Evolutionary conservation across 2,113 vertebrate genomes (phyloP), one percentile per base, ranked within the genome.

Genomic region (Ploceus nigricollis): DNA sequence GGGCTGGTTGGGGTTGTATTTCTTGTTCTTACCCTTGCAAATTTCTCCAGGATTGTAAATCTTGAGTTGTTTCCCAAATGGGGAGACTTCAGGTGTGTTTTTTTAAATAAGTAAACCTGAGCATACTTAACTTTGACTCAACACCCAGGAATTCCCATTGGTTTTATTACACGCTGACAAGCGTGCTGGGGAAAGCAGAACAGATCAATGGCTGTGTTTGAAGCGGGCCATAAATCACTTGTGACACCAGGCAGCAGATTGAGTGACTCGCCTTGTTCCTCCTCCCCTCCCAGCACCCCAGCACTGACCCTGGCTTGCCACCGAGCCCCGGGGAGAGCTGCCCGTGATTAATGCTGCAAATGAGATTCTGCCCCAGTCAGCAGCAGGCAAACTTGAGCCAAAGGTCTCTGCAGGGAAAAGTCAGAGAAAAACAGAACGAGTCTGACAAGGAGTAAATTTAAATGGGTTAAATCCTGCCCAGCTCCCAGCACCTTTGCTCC

Each of bases 11-110:
- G 94, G 92, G 94, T 93, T 95, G 95, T 95, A 94, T 96, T 97
- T 97, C 96, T 97, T 87, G 93, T 95, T 96, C 94, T 85, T 93
- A 91, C 82, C 47, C 35, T 77, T 92, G 90, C 95, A 96, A 78
- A 94, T 94, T 93, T 95, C 94, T 87, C 44, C 92, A 77, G 89
- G 93, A 94, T 77, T 95, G 93, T 97, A 97, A 97, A 97, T 96
- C 94, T 96, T 94, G 91, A 85, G 81, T 79, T 92, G 94, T 89
- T 93, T 97, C 95, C 92, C 87, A 72, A 97, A 94, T 61, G 73
- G 57, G 60, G 95, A 96, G 90, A 94, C 82, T 96, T 96, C 93
- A 95, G 96, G 91, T 93, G 95, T 96, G 94, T 90, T 97, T 91
- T 94, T 93, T 63, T 69, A 83, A 97, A 94, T 54, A 95, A 92